A percentile compares a stretch with the other conserved stretches of the same genome.
Evolutionary conservation across 2,888 invertebrate species (phyloP).

Genomic region (Hartigia nigra): DNA sequence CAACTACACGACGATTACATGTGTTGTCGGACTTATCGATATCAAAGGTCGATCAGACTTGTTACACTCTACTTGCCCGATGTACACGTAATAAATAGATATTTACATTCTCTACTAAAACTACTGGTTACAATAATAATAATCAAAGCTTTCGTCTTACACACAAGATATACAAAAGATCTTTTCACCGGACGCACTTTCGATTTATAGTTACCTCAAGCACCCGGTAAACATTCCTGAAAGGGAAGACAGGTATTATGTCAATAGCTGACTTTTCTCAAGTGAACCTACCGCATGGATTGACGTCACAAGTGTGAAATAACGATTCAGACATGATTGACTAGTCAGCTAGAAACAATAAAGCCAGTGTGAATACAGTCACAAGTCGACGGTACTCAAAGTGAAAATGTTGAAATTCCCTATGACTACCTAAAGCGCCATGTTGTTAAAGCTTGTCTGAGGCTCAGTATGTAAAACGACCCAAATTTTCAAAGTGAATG

Average conservation of each 20-base stretch:
- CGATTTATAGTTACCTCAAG: neutral
- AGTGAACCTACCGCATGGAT: neutral
- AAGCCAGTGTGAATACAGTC: constrained; percentile 15
- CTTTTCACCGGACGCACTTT: neutral
- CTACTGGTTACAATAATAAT: neutral
- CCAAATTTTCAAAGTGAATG: neutral
- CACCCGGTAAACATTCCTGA: neutral
- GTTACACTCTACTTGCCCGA: neutral
- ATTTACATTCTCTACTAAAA: neutral
- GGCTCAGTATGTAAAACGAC: neutral
- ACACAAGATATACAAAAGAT: neutral
- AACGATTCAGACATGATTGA: constrained; percentile 20
- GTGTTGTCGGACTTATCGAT: neutral
- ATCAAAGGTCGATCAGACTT: neutral
- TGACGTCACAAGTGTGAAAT: constrained; percentile 6
- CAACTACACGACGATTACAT: constrained; percentile 34
- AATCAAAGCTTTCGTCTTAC: neutral
- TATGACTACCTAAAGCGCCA: constrained; percentile 9
- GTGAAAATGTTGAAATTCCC: neutral
- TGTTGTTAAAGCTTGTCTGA: constrained; percentile 6
- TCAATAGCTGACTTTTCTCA: neutral
- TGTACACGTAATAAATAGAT: neutral
- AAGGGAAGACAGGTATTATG: neutral
- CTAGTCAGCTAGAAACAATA: constrained; percentile 21
- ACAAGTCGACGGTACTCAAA: neutral